Conservation (phyloP, 2,888 invertebrate species). For the Cheilosia vernalis region DNA sequence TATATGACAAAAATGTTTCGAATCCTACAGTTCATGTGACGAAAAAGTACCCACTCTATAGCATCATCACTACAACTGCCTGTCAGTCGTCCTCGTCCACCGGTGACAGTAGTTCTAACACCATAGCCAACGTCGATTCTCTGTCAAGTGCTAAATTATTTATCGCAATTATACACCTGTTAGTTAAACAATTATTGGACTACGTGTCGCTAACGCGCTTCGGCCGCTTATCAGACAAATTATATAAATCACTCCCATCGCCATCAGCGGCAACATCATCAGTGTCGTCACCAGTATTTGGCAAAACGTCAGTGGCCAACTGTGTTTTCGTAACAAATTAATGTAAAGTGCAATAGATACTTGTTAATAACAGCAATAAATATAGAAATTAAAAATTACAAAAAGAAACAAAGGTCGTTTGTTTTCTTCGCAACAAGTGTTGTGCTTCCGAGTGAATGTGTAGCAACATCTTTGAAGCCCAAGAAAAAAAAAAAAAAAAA, state of each 20-base stretch:
- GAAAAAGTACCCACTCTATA: constrained; percentile 41
- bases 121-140: constrained; percentile 12
- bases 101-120: constrained; percentile 29
- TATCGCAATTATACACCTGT: constrained; percentile 54
- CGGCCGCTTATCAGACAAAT: constrained; percentile 28
- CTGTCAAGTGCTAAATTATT: constrained; percentile 54
- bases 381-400: constrained; percentile 6
- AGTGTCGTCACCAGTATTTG: constrained; percentile 24
- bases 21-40: constrained; percentile 63
- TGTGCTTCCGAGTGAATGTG: constrained; percentile 50
- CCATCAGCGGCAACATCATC: constrained; percentile 8
- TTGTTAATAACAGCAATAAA: neutral
- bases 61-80: neutral
- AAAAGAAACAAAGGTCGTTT: neutral
- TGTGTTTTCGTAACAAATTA: constrained; percentile 30
- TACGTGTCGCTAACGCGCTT: constrained; percentile 41
- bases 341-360: constrained; percentile 37
- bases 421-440: constrained; percentile 66
- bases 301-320: constrained; percentile 8
- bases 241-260: constrained; percentile 9
- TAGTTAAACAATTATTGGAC: constrained; percentile 60
- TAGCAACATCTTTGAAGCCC: constrained; percentile 54
- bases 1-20: constrained; percentile 62
- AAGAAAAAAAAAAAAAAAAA: neutral
- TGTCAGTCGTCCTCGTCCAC: neutral